Conservation (phyloP, 2,113 vertebrate species). For the Heliornis fulica region DNA sequence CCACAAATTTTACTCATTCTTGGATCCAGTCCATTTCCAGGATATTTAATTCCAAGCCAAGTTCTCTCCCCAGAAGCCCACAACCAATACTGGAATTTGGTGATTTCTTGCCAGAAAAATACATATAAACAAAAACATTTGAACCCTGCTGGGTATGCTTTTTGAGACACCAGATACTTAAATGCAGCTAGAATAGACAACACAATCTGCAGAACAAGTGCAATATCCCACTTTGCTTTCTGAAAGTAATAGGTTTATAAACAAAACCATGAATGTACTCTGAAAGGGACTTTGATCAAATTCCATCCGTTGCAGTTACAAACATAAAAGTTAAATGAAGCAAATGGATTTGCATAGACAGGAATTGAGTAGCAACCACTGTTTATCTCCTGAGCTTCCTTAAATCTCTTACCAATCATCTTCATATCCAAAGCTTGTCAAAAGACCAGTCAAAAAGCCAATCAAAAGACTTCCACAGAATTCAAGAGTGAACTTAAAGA, state of each 20-base stretch:
- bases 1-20: neutral
- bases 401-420: neutral
- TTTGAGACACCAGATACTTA: neutral
- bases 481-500: neutral
- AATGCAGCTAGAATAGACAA: neutral
- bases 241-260: neutral
- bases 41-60: neutral
- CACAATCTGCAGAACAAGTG: neutral
- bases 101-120: neutral
- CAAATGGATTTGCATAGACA: neutral
- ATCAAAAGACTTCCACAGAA: neutral
- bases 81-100: neutral
- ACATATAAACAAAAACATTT: neutral
- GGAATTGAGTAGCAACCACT: neutral
- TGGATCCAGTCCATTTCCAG: neutral
- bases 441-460: no score
- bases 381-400: neutral
- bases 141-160: neutral
- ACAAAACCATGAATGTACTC: neutral
- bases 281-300: neutral
- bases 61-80: neutral
- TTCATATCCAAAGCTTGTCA: neutral
- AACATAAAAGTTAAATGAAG: slow-evolving; percentile 4
- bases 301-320: neutral
- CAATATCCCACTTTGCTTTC: neutral